Percentiles rank a stretch among this genome's conserved stretches.
These are phyloP conservation scores for Diaprepes abbreviatus DNA, from an alignment of 2,888 invertebrate species.

Conservation along the genomic window DNA sequence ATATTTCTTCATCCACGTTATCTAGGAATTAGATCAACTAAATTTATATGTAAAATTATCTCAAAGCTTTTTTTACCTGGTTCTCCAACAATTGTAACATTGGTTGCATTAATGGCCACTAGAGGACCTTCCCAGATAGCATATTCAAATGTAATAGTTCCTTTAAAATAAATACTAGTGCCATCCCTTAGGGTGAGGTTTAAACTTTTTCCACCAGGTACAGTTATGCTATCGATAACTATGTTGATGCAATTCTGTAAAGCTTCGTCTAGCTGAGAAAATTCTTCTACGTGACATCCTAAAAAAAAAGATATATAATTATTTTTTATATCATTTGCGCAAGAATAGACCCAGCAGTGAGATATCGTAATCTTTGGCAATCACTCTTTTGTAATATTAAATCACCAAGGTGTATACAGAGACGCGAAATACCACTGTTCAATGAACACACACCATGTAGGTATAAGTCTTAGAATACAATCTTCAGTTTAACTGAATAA, in stretches of 20 bases:
- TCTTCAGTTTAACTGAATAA: too few relatives aligned
- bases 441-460: too few relatives aligned
- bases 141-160: conserved; percentile 34
- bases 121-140: conserved; percentile 39
- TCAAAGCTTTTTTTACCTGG: conserved; percentile 29
- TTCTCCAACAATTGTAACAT: conserved; percentile 34
- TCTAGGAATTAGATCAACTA: too few relatives aligned
- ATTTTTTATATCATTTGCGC: too few relatives aligned
- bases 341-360: too few relatives aligned
- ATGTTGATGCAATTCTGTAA: conserved; percentile 26
- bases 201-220: conserved; percentile 44
- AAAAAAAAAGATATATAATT: not conserved
- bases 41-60: too few relatives aligned
- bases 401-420: too few relatives aligned
- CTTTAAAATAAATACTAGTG: conserved; percentile 25
- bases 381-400: too few relatives aligned
- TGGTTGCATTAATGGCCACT: conserved; percentile 42
- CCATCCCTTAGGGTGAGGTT: conserved; percentile 20
- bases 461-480: too few relatives aligned
- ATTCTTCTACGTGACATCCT: conserved; percentile 31
- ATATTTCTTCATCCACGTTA: too few relatives aligned
- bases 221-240: conserved; percentile 28
- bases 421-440: too few relatives aligned
- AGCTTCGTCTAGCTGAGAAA: conserved; percentile 11
- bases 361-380: too few relatives aligned